Evolutionary conservation across 2,888 invertebrate species (phyloP).

Genomic region (Stenolophus ochropezus): DNA sequence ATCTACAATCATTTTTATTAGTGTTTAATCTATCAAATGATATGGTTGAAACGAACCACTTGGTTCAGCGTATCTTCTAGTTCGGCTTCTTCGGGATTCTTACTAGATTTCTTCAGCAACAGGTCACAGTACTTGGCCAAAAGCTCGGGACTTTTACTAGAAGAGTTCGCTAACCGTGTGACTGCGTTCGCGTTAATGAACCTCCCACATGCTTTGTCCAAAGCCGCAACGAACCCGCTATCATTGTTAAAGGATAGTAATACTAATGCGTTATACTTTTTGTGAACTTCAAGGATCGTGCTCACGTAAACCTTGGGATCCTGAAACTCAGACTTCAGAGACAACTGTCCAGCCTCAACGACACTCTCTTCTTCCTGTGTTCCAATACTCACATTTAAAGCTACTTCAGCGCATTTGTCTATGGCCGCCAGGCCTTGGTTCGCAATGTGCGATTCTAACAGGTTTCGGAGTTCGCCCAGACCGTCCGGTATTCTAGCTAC

Average conservation of each 20-base stretch:
- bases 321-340: slow-evolving; percentile 73
- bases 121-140: slow-evolving; percentile 99
- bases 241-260: slow-evolving; percentile 96
- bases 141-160: slow-evolving; percentile 97
- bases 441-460: slow-evolving; percentile 95
- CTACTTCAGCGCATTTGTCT: slow-evolving; percentile 94
- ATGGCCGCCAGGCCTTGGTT: slow-evolving; percentile 94
- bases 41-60: slow-evolving; percentile 81
- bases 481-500: slow-evolving; percentile 95
- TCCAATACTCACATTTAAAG: slow-evolving; percentile 82
- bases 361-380: not conserved
- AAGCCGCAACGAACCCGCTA: slow-evolving; percentile 96
- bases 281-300: slow-evolving; percentile 97
- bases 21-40: not conserved
- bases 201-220: slow-evolving; percentile 97
- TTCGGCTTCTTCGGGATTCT: slow-evolving; percentile 99
- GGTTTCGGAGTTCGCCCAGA: slow-evolving; percentile 88
- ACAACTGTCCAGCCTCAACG: slow-evolving; percentile 26
- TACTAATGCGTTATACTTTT: slow-evolving; percentile 97
- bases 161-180: slow-evolving; percentile 91
- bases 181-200: slow-evolving; percentile 99
- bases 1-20: slow-evolving; percentile 78
- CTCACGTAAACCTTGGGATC: slow-evolving; percentile 98
- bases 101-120: slow-evolving; percentile 96
- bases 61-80: slow-evolving; percentile 98